These are phyloP conservation scores for Epinotia bilunana DNA, from an alignment of 2,888 invertebrate genomes.

Conservation along the genomic window DNA sequence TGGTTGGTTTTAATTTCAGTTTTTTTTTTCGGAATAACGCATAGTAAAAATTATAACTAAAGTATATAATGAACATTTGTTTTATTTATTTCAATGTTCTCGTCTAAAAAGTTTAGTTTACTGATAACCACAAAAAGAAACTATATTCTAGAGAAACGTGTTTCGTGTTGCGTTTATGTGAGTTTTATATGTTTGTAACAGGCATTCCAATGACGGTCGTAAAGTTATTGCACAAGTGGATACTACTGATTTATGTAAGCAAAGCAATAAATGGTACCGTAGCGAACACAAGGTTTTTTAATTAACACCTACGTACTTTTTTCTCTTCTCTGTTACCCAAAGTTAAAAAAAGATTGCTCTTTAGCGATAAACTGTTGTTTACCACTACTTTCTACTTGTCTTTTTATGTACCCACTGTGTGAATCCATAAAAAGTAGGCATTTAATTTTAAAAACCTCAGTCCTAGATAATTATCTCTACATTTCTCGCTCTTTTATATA, in stretches of 20 bases:
- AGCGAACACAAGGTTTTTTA: background rate
- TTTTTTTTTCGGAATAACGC: too few relatives aligned
- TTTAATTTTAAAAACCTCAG: too few relatives aligned
- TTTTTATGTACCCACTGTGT: background rate
- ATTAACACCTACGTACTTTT: slow-evolving; percentile 1
- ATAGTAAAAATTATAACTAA: too few relatives aligned
- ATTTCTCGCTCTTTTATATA: too few relatives aligned
- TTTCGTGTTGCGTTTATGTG: slow-evolving; percentile 6
- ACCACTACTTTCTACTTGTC: background rate
- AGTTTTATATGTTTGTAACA: slow-evolving; percentile 5
- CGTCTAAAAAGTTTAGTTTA: background rate
- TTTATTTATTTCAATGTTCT: too few relatives aligned
- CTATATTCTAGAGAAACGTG: background rate
- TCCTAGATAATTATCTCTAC: too few relatives aligned
- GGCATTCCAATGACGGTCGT: slow-evolving; percentile 16
- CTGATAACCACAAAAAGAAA: background rate
- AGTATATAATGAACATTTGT: too few relatives aligned
- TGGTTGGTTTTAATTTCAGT: too few relatives aligned
- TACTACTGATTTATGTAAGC: slow-evolving; percentile 16
- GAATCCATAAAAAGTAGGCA: background rate
- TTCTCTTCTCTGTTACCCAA: background rate
- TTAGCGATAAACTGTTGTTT: background rate
- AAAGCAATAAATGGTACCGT: slow-evolving; percentile 1
- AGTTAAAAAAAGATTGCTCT: background rate
- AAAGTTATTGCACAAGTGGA: slow-evolving; percentile 23